Base-by-base conservation (phyloP, 1,140 invertebrate genomes). In the Drosophila chauvacae region DNA sequence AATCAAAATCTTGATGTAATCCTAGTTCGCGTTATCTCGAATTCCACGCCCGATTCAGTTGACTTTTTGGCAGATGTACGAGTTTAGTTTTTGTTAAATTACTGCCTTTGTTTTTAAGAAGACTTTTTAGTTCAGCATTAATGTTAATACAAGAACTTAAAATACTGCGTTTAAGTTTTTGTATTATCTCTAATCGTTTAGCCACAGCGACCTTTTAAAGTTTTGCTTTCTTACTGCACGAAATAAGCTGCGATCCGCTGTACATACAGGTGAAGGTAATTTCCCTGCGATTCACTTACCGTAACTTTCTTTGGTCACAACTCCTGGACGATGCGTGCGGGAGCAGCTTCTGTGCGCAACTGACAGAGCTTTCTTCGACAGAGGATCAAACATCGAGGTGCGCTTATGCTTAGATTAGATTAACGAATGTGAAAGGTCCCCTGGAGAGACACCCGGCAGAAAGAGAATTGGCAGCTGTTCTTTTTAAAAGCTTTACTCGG, bases 341-440 rank as follows among this genome's bases (percentile, higher is more conserved):
- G 61, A 75, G 57, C 60, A 80, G 64, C 76, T 83, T 80, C 18
- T 61, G 60, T 55, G 71, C 44, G 48, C 74, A 59, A 71, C 69
- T 72, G 20, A 42, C 0, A 16, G 26, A 10, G 13, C 50, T 53
- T 33, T 35, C 30, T 39, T 39, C 44, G 37, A 13, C 55, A 13
- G 14, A 42, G 26, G 26, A 65, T 65, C 18, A 37, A 35, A 20
- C 51, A 35, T 53, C 7, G 51, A 16, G 35, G 35, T 47, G 26
- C 35, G 55, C 74, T 70, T 66, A 68, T 51, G 48, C 42, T 53
- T 42, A 68, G 85, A 88, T 90, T 72, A 90, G 85, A 88, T 84
- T 83, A 86, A 48, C 26, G 33, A 39, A 35, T 37, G 26, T 85
- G 77, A 90, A 75, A 84, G 69, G 64, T 18, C 35, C 33, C 26